phyloP scores from a whole-genome alignment of 2,797 vertebrate genomes.

The Typhlichthys subterraneus region DNA sequence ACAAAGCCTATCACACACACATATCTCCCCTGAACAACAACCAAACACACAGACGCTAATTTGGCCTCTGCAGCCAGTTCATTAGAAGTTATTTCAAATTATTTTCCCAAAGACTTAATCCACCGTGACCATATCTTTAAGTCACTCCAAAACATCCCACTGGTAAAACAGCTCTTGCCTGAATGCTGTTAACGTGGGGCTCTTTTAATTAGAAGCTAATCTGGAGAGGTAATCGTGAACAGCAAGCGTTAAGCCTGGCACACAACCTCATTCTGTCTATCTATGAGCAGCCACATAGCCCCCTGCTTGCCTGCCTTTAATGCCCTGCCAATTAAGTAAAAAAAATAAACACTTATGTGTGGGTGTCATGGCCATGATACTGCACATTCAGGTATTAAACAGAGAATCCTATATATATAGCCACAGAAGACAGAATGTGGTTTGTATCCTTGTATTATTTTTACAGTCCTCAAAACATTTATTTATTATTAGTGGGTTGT shows the following conservation, averaged over 20 bases:
- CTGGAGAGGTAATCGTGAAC: slow-evolving; percentile 57
- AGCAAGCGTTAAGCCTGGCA: slow-evolving; percentile 30
- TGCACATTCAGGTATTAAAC: background rate
- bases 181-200: slow-evolving; percentile 4
- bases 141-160: slow-evolving; percentile 25
- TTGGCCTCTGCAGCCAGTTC: slow-evolving; percentile 30
- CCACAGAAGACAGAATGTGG: background rate
- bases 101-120: no score
- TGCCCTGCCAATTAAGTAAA: slow-evolving; percentile 33
- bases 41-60: slow-evolving; percentile 29
- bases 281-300: slow-evolving; percentile 30
- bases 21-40: no score
- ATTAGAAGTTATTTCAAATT: slow-evolving; percentile 23
- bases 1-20: no score
- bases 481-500: slow-evolving; percentile 34
- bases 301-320: slow-evolving; percentile 6
- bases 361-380: background rate
- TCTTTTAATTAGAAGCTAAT: slow-evolving; percentile 66
- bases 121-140: background rate
- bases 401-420: background rate
- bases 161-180: slow-evolving; percentile 23
- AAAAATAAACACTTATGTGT: slow-evolving; percentile 25
- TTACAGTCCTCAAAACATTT: no score
- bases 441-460: no score
- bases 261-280: slow-evolving; percentile 22